phyloP scores from a whole-genome alignment of 2,888 invertebrate genomes.

The Acanthosepion esculentum region DNA sequence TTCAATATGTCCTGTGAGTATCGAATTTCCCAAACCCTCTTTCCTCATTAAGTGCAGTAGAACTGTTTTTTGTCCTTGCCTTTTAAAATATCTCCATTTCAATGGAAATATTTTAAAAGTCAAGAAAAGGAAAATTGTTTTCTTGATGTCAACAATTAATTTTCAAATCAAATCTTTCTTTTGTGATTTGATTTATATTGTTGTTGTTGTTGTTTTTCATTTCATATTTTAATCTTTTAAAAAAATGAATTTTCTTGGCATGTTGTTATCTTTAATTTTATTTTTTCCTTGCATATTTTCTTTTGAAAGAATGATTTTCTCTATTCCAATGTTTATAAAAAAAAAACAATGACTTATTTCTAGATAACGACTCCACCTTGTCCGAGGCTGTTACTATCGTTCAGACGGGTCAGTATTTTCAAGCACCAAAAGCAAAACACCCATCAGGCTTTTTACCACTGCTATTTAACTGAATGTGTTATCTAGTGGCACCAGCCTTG shows the following conservation, averaged over 20 bases:
- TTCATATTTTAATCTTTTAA: too few species aligned
- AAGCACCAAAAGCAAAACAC: background rate
- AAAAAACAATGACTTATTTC: background rate
- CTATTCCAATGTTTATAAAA: background rate
- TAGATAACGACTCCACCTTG: background rate
- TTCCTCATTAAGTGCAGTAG: too few species aligned
- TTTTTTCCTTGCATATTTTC: background rate
- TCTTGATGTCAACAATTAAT: too few species aligned
- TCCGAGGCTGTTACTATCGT: background rate
- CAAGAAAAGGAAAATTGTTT: too few species aligned
- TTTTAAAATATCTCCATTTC: too few species aligned
- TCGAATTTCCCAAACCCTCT: too few species aligned
- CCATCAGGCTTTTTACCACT: background rate
- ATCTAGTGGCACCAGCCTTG: slow-evolving; percentile 22
- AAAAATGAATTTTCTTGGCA: background rate
- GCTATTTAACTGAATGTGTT: background rate
- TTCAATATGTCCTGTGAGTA: too few species aligned
- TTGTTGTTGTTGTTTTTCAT: too few species aligned
- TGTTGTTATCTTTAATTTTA: background rate
- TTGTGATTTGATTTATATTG: too few species aligned
- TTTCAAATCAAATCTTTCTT: too few species aligned
- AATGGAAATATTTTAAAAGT: too few species aligned
- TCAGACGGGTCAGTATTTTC: slow-evolving; percentile 13
- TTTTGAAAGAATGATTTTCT: background rate
- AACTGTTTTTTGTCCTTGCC: too few species aligned